These are phyloP conservation scores for Pluvianellus socialis DNA, from an alignment of 2,113 vertebrate genomes.

Conservation along the genomic window DNA sequence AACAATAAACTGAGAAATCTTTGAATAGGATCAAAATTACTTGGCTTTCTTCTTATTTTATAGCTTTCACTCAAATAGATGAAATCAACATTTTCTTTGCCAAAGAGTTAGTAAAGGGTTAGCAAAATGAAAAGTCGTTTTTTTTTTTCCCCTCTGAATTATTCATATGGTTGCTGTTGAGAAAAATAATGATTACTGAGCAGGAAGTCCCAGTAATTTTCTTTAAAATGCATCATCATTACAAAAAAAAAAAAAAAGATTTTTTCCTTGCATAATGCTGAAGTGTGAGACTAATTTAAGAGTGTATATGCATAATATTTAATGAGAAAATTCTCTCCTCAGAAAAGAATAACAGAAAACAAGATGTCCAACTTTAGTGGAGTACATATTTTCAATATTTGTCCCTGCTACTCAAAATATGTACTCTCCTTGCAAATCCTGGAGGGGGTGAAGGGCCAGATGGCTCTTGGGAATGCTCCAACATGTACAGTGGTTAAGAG, in stretches of 20 bases:
- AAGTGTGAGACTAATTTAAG: neutral
- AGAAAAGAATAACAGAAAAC: neutral
- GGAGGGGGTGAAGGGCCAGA: neutral
- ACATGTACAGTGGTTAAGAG: neutral
- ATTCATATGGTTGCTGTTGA: neutral
- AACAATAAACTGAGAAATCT: neutral
- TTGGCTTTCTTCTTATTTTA: neutral
- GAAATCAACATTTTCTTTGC: neutral
- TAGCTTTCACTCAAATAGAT: neutral
- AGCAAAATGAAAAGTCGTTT: neutral
- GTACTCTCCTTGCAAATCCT: neutral
- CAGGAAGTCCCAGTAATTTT: neutral
- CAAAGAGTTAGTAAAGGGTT: neutral
- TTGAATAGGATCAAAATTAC: neutral
- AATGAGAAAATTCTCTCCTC: neutral
- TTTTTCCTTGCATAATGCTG: neutral
- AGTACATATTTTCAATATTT: neutral
- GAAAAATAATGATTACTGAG: neutral
- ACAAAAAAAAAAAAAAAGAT: neutral
- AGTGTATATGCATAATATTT: neutral
- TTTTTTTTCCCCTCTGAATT: neutral
- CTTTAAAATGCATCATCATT: neutral
- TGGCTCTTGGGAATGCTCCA: neutral
- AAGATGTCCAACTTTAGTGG: accelerated
- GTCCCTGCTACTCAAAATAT: neutral